A percentile compares a stretch with the other conserved stretches of the same genome.
Conservation (phyloP, 2,113 vertebrate species). For the Colistium nudipinnis region DNA sequence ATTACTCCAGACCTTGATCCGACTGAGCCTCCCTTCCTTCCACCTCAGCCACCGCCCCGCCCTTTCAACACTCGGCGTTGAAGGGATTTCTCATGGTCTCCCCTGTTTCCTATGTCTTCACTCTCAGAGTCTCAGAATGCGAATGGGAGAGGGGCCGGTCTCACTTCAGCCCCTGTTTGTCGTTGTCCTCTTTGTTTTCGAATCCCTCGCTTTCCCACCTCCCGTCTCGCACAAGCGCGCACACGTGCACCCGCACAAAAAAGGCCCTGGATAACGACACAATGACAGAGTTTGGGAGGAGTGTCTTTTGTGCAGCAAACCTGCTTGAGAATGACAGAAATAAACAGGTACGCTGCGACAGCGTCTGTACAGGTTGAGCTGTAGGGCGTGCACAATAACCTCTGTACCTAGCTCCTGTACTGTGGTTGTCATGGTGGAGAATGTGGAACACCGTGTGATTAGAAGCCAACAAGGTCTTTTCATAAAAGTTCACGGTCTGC, state of each 20-base stretch:
- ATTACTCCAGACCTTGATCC: conserved; percentile 66
- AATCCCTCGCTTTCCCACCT: background rate
- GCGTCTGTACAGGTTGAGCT: conserved; percentile 32
- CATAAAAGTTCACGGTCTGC: conserved; percentile 42
- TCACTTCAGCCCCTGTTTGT: conserved; percentile 32
- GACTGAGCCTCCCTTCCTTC: conserved; percentile 18
- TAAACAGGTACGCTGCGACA: conserved; percentile 46
- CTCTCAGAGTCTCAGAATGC: conserved; percentile 4
- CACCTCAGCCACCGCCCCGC: background rate
- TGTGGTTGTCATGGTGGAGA: conserved; percentile 37
- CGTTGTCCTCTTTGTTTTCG: conserved; percentile 16
- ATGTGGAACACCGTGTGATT: conserved; percentile 48
- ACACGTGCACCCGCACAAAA: background rate
- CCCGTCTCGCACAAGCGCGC: background rate
- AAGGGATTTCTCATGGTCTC: conserved; percentile 23
- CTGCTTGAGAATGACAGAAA: conserved; percentile 39
- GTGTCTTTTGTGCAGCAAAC: conserved; percentile 16
- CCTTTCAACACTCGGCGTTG: conserved; percentile 19
- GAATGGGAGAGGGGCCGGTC: background rate
- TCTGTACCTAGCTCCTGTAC: conserved; percentile 35
- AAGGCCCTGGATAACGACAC: conserved; percentile 25
- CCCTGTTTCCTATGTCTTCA: conserved; percentile 21
- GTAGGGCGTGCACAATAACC: conserved; percentile 15
- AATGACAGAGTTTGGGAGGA: conserved; percentile 26
- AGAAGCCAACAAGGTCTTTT: conserved; percentile 52